These are phyloP conservation scores for Heterocephalus glaber DNA, from an alignment of 2,113 vertebrate species.

Conservation along the genomic window DNA sequence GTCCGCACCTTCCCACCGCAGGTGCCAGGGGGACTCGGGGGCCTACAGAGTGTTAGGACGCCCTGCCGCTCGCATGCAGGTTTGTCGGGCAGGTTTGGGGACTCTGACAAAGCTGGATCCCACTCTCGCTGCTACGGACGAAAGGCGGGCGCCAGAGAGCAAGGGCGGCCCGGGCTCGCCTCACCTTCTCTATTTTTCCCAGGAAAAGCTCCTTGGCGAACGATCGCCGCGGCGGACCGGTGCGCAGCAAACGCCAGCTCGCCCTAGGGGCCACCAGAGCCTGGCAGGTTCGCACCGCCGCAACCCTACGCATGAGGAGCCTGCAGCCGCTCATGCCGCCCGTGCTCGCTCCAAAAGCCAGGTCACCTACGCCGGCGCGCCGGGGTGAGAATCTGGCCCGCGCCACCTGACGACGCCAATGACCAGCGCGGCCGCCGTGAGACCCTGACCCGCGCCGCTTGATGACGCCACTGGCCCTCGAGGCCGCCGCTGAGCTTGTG, in stretches of 20 bases:
- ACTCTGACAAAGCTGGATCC: neutral
- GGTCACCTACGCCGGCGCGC: neutral
- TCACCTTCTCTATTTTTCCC: conserved; percentile 90
- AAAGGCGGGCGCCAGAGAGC: neutral
- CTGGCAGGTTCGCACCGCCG: neutral
- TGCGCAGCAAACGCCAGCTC: conserved; percentile 81
- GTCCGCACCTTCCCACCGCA: neutral
- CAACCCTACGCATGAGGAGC: neutral
- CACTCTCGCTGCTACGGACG: neutral
- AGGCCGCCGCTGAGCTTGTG: too few relatives aligned
- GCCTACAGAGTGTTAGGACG: neutral
- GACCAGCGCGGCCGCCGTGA: too few relatives aligned
- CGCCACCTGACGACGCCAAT: neutral
- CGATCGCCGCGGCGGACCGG: conserved; percentile 76
- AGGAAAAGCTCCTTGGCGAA: conserved; percentile 94
- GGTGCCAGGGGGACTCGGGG: neutral
- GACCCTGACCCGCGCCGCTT: accelerated
- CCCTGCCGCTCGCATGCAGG: neutral
- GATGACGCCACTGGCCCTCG: neutral
- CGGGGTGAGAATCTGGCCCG: neutral
- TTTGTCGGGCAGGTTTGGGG: neutral
- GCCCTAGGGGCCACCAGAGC: accelerated
- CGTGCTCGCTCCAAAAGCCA: accelerated
- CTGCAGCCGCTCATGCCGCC: neutral
- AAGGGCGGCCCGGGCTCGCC: neutral